Base-by-base conservation (phyloP, 64 coral and sea anemone genomes). In the Catalaphyllia jardinei region DNA sequence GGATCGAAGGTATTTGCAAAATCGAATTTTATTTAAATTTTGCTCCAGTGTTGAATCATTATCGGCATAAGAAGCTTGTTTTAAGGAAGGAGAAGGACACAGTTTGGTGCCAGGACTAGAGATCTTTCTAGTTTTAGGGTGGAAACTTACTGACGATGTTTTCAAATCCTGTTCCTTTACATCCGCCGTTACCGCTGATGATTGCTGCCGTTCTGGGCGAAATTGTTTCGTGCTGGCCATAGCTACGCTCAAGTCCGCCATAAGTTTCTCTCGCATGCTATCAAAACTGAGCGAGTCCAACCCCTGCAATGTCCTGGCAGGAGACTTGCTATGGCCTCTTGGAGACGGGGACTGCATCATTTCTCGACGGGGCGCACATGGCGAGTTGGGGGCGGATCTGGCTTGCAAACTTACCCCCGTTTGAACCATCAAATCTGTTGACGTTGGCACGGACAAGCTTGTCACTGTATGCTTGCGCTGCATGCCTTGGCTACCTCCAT, bases 381-480 rank as follows among this genome's bases (percentile, higher is more conserved):
- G 77, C 29, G 77, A 79, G 52, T 46, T 79, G 12, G 77, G 77
- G 2, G 52, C 77, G 4, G 77, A 79, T 29, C 77, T 79, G 54
- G 77, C 6, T 30, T 79, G 77, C 4, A 7, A 27, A 27, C 1
- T 60, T 30, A 17, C 52, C 52, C 11, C 8, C 2, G 75, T 4
- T 79, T 52, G 77, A 29, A 60, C 77, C 15, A 52, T 60, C 52
- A 79, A 11, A 55, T 10, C 24, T 0, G 77, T n/a, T 30, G n/a
- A 30, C 15, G 22, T 10, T 30, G 52, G 13, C 2, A 25, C 22
- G 29, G 22, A 10, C 77, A 79, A 24, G 27, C 8, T 79, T 57
- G 77, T 25, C 14, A n/a, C 77, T 30, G 77, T 61, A 57, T 31
- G 28, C 54, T n/a, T 79, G 3, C 77, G 51, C 52, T 24, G 77